These are phyloP conservation scores for Cyanistes caeruleus DNA, from an alignment of 2,113 vertebrate genomes.

Conservation along the genomic window DNA sequence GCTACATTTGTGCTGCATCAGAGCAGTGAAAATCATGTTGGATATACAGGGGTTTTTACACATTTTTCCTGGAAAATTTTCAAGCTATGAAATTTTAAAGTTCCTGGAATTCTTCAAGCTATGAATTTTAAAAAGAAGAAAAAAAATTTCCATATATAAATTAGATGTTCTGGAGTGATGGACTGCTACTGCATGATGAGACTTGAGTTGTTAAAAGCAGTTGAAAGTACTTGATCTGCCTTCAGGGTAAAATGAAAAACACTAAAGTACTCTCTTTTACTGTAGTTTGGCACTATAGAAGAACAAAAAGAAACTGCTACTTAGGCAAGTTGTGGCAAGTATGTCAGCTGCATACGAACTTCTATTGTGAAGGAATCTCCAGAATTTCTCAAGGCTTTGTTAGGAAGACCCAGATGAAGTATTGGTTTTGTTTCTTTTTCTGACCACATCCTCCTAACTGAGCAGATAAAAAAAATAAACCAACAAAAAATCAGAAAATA, in stretches of 20 bases:
- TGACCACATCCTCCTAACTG: background rate
- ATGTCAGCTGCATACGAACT: background rate
- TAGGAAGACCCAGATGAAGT: background rate
- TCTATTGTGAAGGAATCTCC: background rate
- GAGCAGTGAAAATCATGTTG: conserved; percentile 37
- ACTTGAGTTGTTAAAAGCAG: conserved; percentile 52
- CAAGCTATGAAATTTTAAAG: conserved; percentile 19
- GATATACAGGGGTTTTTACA: background rate
- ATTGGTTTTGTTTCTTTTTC: background rate
- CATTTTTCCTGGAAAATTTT: conserved; percentile 24
- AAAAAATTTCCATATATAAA: background rate
- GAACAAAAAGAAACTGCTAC: background rate
- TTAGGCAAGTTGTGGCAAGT: conserved; percentile 44
- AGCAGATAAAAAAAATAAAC: background rate
- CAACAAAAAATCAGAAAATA: background rate
- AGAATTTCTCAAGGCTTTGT: background rate
- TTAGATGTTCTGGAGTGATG: background rate
- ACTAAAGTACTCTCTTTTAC: background rate
- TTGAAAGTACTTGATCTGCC: conserved; percentile 40
- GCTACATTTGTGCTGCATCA: conserved; percentile 49
- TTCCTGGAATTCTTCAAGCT: conserved; percentile 46
- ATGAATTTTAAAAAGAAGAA: conserved; percentile 9
- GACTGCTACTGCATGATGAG: conserved; percentile 25
- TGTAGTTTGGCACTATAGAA: background rate
- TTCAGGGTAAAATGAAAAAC: conserved; percentile 30